Conservation (phyloP, 2,888 invertebrate genomes). For the Gari tellinella region DNA sequence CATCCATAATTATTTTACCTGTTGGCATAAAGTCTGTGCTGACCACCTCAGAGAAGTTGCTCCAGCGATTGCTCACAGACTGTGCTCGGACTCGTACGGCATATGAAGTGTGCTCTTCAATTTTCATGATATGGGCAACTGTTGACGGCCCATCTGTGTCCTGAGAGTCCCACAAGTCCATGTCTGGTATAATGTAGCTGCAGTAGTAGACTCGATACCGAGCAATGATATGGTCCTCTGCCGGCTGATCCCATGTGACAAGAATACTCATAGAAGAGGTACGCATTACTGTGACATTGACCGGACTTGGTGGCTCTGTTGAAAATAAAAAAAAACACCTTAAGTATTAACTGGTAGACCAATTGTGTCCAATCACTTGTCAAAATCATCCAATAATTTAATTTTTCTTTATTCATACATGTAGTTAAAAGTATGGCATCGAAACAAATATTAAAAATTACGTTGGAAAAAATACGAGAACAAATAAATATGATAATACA, state of each 20-base stretch:
- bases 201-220: constrained; percentile 82
- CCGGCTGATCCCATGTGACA: constrained; percentile 87
- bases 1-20: constrained; percentile 5
- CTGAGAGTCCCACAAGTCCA: constrained; percentile 79
- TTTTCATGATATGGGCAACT: constrained; percentile 74
- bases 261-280: constrained; percentile 97
- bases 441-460: too few relatives aligned
- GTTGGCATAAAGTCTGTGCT: constrained; percentile 20
- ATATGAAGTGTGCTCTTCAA: constrained; percentile 76
- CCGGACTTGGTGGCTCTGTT: constrained; percentile 95
- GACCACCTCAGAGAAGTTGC: constrained; percentile 79
- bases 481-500: too few relatives aligned
- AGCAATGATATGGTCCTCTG: constrained; percentile 73
- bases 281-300: constrained; percentile 96
- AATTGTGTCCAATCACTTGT: too few relatives aligned
- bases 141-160: constrained; percentile 79
- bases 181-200: constrained; percentile 72
- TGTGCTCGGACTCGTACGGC: constrained; percentile 80
- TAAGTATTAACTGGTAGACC: too few relatives aligned
- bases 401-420: too few relatives aligned
- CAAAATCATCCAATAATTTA: too few relatives aligned
- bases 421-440: too few relatives aligned
- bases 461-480: too few relatives aligned
- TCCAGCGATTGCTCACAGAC: constrained; percentile 78
- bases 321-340: not conserved